phyloP scores from a whole-genome alignment of 1,140 invertebrate species.

The Bemisia tabaci region DNA sequence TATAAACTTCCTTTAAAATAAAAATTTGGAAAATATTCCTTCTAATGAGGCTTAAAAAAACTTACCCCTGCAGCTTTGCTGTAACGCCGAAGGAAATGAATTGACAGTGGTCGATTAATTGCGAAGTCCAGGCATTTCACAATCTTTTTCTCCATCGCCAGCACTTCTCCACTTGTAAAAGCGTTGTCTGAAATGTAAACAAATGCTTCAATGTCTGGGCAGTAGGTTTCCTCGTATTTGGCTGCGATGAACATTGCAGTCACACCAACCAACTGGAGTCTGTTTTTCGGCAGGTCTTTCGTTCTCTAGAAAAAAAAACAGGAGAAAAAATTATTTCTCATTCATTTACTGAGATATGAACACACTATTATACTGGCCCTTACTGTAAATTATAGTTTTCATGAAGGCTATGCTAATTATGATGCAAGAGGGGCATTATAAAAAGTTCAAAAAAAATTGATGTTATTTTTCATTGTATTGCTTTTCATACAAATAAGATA shows the following conservation, averaged over 20 bases:
- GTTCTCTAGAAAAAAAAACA: conserved; percentile 24
- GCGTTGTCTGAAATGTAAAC: conserved; percentile 85
- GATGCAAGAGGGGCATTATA: too few species aligned
- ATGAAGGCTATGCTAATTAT: too few species aligned
- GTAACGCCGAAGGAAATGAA: conserved; percentile 76
- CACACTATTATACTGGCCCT: neutral
- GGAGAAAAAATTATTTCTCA: neutral
- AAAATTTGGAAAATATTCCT: too few species aligned
- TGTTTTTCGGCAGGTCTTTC: conserved; percentile 44
- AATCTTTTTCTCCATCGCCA: conserved; percentile 71
- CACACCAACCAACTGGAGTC: conserved; percentile 81
- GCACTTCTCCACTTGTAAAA: conserved; percentile 63
- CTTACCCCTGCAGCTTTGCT: conserved; percentile 55
- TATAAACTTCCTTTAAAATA: too few species aligned
- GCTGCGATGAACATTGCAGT: conserved; percentile 81
- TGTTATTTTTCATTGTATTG: too few species aligned
- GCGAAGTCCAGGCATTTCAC: conserved; percentile 61
- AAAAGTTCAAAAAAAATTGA: too few species aligned
- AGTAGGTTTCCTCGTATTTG: conserved; percentile 92
- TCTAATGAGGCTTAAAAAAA: too few species aligned
- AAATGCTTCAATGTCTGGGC: conserved; percentile 78
- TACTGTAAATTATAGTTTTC: too few species aligned
- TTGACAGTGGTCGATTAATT: conserved; percentile 66
- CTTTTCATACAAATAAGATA: too few species aligned
- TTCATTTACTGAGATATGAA: neutral